A percentile compares a stretch with the other conserved stretches of the same genome.
These are phyloP conservation scores for Hetaerina americana DNA, from an alignment of 1,140 invertebrate species.

Conservation along the genomic window DNA sequence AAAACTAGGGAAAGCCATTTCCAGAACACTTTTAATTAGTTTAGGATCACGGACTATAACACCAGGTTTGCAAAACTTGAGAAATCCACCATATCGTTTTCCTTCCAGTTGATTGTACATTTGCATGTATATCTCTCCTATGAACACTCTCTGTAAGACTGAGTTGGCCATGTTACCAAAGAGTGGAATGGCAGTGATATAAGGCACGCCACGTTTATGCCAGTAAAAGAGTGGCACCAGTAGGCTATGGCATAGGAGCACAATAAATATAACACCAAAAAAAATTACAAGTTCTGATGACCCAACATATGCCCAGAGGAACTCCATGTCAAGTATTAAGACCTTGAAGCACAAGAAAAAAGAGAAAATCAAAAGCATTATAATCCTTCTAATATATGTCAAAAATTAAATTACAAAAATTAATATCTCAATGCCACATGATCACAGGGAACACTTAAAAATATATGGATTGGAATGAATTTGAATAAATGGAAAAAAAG, in stretches of 20 bases:
- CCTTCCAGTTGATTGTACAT: constrained; percentile 24
- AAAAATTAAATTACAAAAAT: too few species aligned
- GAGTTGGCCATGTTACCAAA: constrained; percentile 22
- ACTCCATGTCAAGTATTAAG: background rate
- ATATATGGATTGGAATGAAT: too few species aligned
- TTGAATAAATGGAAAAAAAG: too few species aligned
- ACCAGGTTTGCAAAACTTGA: constrained; percentile 23
- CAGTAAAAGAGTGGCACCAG: background rate
- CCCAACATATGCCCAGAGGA: background rate
- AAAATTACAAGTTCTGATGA: background rate
- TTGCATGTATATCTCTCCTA: constrained; percentile 6
- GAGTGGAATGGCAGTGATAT: constrained; percentile 12
- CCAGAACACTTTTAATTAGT: constrained; percentile 35
- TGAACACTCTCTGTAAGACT: constrained; percentile 7
- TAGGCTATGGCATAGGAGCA: background rate
- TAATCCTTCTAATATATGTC: too few species aligned
- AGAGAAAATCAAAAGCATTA: too few species aligned
- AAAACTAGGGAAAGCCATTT: constrained; percentile 42
- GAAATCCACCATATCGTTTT: constrained; percentile 31
- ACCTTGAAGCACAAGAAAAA: too few species aligned
- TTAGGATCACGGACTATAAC: constrained; percentile 30
- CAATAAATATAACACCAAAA: background rate
- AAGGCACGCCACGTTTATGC: background rate
- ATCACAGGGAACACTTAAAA: too few species aligned
- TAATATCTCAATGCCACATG: too few species aligned